Evolutionary conservation across 2,888 invertebrate genomes (phyloP), one percentile per base, ranked within the genome.

Genomic region (Tanypteryx hageni): DNA sequence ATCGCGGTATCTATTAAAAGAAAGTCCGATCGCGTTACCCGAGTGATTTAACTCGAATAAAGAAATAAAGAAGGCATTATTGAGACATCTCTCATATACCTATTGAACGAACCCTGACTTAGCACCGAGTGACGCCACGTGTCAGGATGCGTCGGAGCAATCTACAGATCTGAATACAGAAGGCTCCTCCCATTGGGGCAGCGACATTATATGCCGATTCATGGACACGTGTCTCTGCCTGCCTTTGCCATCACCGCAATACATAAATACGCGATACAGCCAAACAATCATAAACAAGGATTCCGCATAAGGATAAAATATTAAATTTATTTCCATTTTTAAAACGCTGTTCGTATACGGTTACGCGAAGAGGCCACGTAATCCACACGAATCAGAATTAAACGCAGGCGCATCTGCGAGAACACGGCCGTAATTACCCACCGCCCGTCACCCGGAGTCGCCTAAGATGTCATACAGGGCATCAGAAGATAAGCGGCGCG

Each of bases 401-500:
- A 68, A 68, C 68, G 18, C 68, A 7, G 18, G 18, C 68, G 68
- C n/a, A 9, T 68, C n/a, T 22, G 68, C 22, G n/a, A 22, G 76
- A 22, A 27, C 22, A 22, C 76, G 22, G 22, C 76, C 18, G 22
- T 27, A 76, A 76, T 76, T 76, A 76, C 22, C 22, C 27, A 22
- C 76, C 27, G 22, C 76, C 76, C 27, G 76, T 76, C 76, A 76
- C 22, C 76, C 64, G 61, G 31, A 89, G 64, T 64, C 68, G 18
- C 16, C 89, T 44, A 44, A 89, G 89, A 89, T 61, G 44, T 61
- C 89, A 89, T 64, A 44, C 89, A 11, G 64, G 89, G 57, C n/a
- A 86, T 85, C 85, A 18, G n/a, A 44, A 31, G 86, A 16, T 16
- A 61, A 44, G 44, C 64, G 64, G 56, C 56, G 44, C 44, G 44